These are phyloP conservation scores for Bungarus multicinctus DNA, from an alignment of 2,113 vertebrate species.

Conservation along the genomic window DNA sequence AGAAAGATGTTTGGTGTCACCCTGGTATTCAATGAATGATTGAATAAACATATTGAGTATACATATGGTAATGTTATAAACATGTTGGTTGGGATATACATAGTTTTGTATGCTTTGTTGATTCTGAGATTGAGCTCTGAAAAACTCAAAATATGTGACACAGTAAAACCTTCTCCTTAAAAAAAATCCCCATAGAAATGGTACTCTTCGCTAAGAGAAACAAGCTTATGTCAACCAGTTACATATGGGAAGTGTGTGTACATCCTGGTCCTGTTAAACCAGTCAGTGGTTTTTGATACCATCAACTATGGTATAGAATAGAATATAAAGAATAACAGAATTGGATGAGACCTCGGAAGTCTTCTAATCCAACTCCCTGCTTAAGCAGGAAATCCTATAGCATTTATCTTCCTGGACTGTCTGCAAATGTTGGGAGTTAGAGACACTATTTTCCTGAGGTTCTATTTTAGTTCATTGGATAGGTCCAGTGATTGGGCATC, in stretches of 20 bases:
- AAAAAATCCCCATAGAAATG: not conserved
- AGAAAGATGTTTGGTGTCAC: not conserved
- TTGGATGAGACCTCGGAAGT: too few species aligned
- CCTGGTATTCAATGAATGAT: not conserved
- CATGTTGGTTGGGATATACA: not conserved
- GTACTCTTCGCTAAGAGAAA: not conserved
- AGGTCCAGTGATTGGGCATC: not conserved
- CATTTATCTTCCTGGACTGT: not conserved
- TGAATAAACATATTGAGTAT: not conserved
- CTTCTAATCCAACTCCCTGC: too few species aligned
- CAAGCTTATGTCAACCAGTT: not conserved
- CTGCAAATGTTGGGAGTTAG: not conserved
- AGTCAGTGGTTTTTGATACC: not conserved
- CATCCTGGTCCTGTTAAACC: not conserved
- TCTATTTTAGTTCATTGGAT: not conserved
- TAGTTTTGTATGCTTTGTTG: not conserved
- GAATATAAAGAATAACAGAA: too few species aligned
- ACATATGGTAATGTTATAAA: not conserved
- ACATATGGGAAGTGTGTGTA: not conserved
- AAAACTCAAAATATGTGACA: not conserved
- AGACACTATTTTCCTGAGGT: not conserved
- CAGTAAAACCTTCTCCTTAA: not conserved
- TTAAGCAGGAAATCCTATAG: too few species aligned
- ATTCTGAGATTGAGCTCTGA: not conserved
- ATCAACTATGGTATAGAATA: not conserved